phyloP scores from a whole-genome alignment of 2,888 invertebrate species.

The Adelphocoris suturalis region DNA sequence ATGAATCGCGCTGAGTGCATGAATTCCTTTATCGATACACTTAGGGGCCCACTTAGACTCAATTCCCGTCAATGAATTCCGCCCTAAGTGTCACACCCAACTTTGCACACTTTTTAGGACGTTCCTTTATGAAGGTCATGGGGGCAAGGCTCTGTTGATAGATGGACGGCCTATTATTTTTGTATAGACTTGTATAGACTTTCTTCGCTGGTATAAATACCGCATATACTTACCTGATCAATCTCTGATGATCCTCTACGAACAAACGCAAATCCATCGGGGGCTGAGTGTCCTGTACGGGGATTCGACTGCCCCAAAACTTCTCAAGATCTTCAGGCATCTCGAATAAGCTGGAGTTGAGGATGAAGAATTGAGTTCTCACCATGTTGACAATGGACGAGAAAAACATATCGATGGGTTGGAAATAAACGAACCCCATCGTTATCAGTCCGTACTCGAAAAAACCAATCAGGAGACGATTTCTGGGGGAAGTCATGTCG shows the following conservation, averaged over 20 bases:
- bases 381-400: slow-evolving; percentile 44
- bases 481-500: slow-evolving; percentile 4
- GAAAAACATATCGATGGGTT: slow-evolving; percentile 68
- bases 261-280: slow-evolving; percentile 31
- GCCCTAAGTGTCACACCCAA: no score
- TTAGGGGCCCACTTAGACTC: no score
- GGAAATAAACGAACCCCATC: slow-evolving; percentile 54
- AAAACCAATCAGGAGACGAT: slow-evolving; percentile 11
- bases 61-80: no score
- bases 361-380: slow-evolving; percentile 28
- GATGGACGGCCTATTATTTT: no score
- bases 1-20: no score
- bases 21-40: no score
- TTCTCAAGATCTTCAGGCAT: slow-evolving; percentile 22
- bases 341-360: slow-evolving; percentile 44
- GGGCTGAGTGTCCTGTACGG: not conserved
- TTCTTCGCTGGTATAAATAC: no score
- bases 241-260: slow-evolving; percentile 52
- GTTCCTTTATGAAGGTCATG: no score
- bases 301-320: slow-evolving; percentile 46
- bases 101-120: no score
- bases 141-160: no score
- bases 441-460: slow-evolving; percentile 36
- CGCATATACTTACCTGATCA: slow-evolving; percentile 45
- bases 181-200: no score